A percentile compares a stretch with the other conserved stretches of the same genome.
Conservation (phyloP, 2,888 invertebrate genomes). For the Pomacea canaliculata region DNA sequence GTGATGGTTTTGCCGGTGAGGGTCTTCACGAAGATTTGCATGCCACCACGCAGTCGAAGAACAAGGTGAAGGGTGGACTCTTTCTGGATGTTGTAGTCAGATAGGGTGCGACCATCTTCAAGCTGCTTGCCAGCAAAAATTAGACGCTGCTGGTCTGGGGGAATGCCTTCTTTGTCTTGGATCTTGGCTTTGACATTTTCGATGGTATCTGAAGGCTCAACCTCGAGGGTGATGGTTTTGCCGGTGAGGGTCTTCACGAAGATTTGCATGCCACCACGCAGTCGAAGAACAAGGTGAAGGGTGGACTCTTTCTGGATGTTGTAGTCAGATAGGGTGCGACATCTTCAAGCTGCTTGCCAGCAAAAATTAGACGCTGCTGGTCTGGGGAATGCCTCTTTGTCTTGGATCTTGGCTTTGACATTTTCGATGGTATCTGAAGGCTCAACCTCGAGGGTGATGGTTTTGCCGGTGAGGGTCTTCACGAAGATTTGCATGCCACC, state of each 20-base stretch:
- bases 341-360: slow-evolving; percentile 84
- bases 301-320: slow-evolving; percentile 96
- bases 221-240: slow-evolving; percentile 59
- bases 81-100: slow-evolving; percentile 94
- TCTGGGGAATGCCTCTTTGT: slow-evolving; percentile 73
- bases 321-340: slow-evolving; percentile 90
- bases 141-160: slow-evolving; percentile 73
- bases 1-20: slow-evolving; percentile 67
- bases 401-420: slow-evolving; percentile 76
- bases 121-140: slow-evolving; percentile 74
- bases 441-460: slow-evolving; percentile 72
- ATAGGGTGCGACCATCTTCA: slow-evolving; percentile 92
- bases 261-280: slow-evolving; percentile 82
- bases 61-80: slow-evolving; percentile 92
- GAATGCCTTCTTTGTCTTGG: slow-evolving; percentile 60
- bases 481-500: too few species aligned
- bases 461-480: too few species aligned
- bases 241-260: slow-evolving; percentile 72
- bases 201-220: slow-evolving; percentile 89
- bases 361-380: slow-evolving; percentile 41
- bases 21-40: slow-evolving; percentile 78
- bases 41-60: slow-evolving; percentile 82
- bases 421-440: slow-evolving; percentile 94
- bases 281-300: slow-evolving; percentile 88
- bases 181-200: slow-evolving; percentile 85